Conservation (phyloP, 2,888 invertebrate genomes). For the Cephus rjabovi region DNA sequence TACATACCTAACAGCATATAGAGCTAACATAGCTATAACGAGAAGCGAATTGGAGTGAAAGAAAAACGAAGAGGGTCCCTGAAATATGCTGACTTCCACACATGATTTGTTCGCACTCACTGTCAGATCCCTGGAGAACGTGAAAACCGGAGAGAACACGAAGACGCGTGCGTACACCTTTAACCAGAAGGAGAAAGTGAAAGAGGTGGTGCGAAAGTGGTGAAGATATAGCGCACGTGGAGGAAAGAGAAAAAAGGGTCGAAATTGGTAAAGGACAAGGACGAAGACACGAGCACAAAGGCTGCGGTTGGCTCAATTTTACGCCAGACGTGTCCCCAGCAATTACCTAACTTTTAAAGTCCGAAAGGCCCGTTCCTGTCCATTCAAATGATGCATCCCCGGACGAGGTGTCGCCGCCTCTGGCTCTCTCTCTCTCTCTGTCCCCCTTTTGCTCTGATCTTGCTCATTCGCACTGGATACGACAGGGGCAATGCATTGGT, state of each 20-base stretch:
- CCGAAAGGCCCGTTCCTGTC: conserved; percentile 44
- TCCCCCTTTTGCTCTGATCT: neutral
- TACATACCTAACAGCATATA: neutral
- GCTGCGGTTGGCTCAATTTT: conserved; percentile 65
- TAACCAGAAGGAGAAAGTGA: neutral
- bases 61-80: conserved; percentile 22
- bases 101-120: conserved; percentile 26
- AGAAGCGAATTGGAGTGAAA: conserved; percentile 17
- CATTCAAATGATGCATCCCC: conserved; percentile 24
- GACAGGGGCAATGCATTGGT: neutral
- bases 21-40: neutral
- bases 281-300: conserved; percentile 57
- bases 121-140: neutral
- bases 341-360: conserved; percentile 65
- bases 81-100: conserved; percentile 66
- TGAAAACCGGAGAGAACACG: neutral
- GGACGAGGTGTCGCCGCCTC: neutral
- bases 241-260: conserved; percentile 14
- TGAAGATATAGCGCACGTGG: neutral
- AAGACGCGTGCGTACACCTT: neutral
- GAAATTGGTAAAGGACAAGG: conserved; percentile 25
- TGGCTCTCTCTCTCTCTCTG: neutral
- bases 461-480: neutral
- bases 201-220: neutral
- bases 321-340: conserved; percentile 63